A percentile compares a stretch with the other conserved stretches of the same genome.
Evolutionary conservation across 37 sponge, comb jelly and placozoan genomes (phyloP).

Genomic region (Geodia barretti): DNA sequence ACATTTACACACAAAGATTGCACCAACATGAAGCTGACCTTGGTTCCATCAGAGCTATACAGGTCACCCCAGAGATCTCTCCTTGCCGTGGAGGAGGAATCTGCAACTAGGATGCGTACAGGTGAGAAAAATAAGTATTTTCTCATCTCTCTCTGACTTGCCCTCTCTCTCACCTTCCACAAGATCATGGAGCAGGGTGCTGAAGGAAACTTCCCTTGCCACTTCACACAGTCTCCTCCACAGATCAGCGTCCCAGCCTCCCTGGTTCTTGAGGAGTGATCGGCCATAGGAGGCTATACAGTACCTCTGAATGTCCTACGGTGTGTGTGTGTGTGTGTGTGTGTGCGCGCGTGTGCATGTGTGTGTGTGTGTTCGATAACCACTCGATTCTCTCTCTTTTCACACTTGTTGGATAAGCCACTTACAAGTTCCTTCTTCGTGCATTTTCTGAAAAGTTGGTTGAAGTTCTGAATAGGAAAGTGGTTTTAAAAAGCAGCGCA

Average conservation of each 20-base stretch:
- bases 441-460: neutral
- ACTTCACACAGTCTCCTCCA: conserved; percentile 15
- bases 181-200: conserved; percentile 24
- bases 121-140: too few species aligned
- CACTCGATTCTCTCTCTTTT: neutral
- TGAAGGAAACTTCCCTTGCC: conserved; percentile 3
- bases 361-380: neutral
- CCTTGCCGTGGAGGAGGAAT: neutral
- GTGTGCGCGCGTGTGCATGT: neutral
- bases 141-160: neutral
- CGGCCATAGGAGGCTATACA: conserved; percentile 21
- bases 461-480: conserved; percentile 1
- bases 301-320: conserved; percentile 25
- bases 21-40: too few species aligned
- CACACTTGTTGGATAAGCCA: too few species aligned
- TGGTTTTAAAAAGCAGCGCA: neutral
- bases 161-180: conserved; percentile 39
- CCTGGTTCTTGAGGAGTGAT: neutral
- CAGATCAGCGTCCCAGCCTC: neutral
- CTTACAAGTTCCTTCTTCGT: conserved; percentile 12
- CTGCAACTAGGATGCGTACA: too few species aligned
- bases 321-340: neutral
- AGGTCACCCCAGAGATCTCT: neutral
- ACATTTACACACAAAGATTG: too few species aligned
- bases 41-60: neutral